These are phyloP conservation scores for Lamproptera curius DNA, from an alignment of 2,888 invertebrate species.

Conservation along the genomic window DNA sequence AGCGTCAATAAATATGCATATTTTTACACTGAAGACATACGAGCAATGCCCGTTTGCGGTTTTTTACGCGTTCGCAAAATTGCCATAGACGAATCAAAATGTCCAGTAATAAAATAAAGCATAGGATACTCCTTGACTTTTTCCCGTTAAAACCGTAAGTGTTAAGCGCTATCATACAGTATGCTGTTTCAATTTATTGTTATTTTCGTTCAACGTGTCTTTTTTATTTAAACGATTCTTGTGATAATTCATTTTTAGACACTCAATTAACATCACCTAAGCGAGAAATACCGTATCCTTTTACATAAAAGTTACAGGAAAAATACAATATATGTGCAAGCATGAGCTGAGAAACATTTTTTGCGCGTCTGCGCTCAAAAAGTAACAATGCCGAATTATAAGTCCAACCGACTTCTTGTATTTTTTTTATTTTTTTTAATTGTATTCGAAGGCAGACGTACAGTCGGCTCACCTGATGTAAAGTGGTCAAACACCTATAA, in stretches of 20 bases:
- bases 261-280: not conserved
- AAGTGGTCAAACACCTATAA: too few relatives aligned
- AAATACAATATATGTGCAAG: too few relatives aligned
- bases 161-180: not conserved
- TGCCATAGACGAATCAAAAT: not conserved
- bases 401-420: too few relatives aligned
- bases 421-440: too few relatives aligned
- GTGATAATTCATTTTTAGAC: not conserved
- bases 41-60: slow-evolving; percentile 1
- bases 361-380: too few relatives aligned
- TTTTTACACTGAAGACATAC: not conserved
- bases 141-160: not conserved
- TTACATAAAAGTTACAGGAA: not conserved
- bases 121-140: not conserved
- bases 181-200: not conserved
- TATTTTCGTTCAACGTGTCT: not conserved
- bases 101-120: not conserved
- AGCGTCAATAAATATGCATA: slow-evolving; percentile 13
- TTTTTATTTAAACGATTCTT: not conserved
- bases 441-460: too few relatives aligned
- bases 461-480: too few relatives aligned
- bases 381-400: too few relatives aligned
- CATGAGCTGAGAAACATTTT: too few relatives aligned
- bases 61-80: not conserved
- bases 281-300: not conserved